Percentiles rank a stretch among this genome's conserved stretches.
Evolutionary conservation across 2,797 vertebrate genomes (phyloP).

Genomic region (Spinus olivaceus): DNA sequence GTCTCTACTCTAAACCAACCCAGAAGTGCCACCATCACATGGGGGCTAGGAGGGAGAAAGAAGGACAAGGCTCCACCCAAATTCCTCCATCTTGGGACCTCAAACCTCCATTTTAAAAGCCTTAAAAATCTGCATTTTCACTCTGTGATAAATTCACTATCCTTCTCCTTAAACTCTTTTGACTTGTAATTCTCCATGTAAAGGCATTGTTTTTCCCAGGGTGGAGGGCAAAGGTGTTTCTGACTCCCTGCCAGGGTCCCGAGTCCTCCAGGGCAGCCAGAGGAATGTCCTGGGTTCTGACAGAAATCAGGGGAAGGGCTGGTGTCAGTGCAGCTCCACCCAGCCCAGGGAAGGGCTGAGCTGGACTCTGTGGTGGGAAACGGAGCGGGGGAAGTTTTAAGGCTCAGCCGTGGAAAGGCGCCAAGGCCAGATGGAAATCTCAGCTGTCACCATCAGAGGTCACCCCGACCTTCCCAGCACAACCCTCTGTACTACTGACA

Average conservation of each 20-base stretch:
- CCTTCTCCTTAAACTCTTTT: not conserved
- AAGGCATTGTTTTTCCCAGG: not conserved
- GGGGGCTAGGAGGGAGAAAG: not conserved
- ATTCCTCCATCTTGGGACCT: not conserved
- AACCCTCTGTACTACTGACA: not conserved
- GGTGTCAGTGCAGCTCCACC: not conserved
- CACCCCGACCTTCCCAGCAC: conserved; percentile 13
- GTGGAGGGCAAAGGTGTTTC: not conserved
- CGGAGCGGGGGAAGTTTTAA: not conserved
- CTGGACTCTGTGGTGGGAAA: not conserved
- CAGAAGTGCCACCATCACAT: not conserved
- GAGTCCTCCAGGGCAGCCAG: not conserved
- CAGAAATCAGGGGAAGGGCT: not conserved
- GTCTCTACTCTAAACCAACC: not conserved
- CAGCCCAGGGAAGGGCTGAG: not conserved
- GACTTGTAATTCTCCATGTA: not conserved
- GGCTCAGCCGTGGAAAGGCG: not conserved
- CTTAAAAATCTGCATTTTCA: not conserved
- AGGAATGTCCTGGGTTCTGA: not conserved
- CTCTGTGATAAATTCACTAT: not conserved
- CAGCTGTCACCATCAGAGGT: conserved; percentile 37
- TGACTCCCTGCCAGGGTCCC: not conserved
- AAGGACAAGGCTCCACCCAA: not conserved
- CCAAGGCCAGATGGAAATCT: conserved; percentile 60
- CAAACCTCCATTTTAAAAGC: not conserved